Evolutionary conservation across 2,797 vertebrate species (phyloP).

Genomic region (Alectoris magna): DNA sequence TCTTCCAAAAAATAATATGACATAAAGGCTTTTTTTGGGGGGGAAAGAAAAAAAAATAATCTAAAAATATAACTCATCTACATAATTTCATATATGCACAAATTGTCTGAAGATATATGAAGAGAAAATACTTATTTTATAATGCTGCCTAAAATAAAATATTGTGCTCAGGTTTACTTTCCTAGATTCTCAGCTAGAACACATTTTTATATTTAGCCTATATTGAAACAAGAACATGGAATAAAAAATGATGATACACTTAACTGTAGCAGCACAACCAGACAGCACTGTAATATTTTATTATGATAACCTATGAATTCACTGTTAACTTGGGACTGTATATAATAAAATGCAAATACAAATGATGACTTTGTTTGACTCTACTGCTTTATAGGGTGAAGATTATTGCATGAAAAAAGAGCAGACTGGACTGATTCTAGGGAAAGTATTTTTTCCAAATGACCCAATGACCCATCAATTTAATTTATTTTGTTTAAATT

Average conservation of each 20-base stretch:
- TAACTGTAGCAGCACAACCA: background rate
- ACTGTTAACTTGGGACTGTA: constrained; percentile 12
- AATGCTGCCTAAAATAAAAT: background rate
- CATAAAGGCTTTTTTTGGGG: background rate
- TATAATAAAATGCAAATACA: constrained; percentile 48
- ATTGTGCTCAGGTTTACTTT: background rate
- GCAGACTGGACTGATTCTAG: constrained; percentile 21
- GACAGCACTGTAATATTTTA: constrained; percentile 34
- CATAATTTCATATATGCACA: background rate
- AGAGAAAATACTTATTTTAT: background rate
- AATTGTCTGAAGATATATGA: background rate
- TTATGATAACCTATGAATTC: constrained; percentile 31
- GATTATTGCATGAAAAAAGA: constrained; percentile 21
- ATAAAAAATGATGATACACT: constrained; percentile 2
- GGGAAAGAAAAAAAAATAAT: no score
- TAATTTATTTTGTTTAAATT: constrained; percentile 66
- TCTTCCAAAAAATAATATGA: background rate
- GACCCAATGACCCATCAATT: constrained; percentile 50
- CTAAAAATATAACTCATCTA: background rate
- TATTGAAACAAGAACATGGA: constrained; percentile 18
- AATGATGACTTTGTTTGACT: constrained; percentile 17
- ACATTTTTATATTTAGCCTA: background rate
- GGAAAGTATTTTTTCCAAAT: constrained; percentile 30
- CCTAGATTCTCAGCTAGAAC: background rate
- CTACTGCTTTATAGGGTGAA: constrained; percentile 5